Evolutionary conservation across 2,888 invertebrate species (phyloP).

Genomic region (Athrips mouffetella): DNA sequence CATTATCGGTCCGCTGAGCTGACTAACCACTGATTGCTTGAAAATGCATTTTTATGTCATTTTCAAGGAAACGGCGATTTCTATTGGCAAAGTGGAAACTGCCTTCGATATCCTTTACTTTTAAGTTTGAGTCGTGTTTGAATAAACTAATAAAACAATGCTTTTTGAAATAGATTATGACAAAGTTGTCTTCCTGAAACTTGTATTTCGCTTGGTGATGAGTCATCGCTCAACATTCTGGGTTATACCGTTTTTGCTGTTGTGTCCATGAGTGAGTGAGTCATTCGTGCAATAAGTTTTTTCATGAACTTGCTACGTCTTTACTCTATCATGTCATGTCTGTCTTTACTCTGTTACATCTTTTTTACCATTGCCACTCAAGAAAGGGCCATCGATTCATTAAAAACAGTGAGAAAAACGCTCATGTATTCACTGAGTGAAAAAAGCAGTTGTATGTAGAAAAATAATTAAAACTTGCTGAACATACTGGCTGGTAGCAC

Average conservation of each 20-base stretch:
- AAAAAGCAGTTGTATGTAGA: too few species aligned
- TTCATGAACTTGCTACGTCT: background rate
- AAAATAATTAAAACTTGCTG: too few species aligned
- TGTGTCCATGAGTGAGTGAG: slow-evolving; percentile 20
- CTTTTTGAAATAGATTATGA: too few species aligned
- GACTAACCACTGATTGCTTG: slow-evolving; percentile 52
- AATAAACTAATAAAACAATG: too few species aligned
- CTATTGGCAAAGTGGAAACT: slow-evolving; percentile 10
- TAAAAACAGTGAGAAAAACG: too few species aligned
- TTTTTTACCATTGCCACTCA: too few species aligned
- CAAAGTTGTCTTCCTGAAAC: background rate
- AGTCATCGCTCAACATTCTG: background rate
- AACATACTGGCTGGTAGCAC: too few species aligned
- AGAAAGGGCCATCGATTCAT: too few species aligned
- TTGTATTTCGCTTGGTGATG: background rate
- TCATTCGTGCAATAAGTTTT: background rate
- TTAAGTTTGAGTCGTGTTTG: background rate
- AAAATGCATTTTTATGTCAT: slow-evolving; percentile 45
- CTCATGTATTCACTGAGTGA: too few species aligned
- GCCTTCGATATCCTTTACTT: slow-evolving; percentile 1
- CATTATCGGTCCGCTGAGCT: slow-evolving; percentile 45
- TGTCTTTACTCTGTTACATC: too few species aligned
- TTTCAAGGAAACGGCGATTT: slow-evolving; percentile 28
- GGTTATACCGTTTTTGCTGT: background rate
- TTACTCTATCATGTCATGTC: too few species aligned